A percentile compares a stretch with the other conserved stretches of the same genome.
These are phyloP conservation scores for Xanthorhoe designata DNA, from an alignment of 2,888 invertebrate genomes.

Conservation along the genomic window DNA sequence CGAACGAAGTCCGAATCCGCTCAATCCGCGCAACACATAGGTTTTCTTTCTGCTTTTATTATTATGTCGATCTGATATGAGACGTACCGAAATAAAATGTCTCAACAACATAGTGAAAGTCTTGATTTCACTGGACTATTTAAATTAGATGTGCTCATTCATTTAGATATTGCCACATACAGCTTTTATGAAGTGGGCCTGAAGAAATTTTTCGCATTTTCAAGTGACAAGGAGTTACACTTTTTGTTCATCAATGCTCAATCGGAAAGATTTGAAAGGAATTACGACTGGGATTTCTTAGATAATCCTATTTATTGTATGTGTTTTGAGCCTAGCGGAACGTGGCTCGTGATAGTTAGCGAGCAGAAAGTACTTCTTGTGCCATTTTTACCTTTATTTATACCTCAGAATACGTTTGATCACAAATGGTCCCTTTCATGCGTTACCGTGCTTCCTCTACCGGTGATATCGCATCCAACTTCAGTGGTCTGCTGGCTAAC, in stretches of 20 bases:
- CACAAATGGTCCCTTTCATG: constrained; percentile 80
- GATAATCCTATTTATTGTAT: constrained; percentile 87
- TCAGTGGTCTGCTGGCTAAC: constrained; percentile 92
- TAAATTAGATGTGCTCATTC: constrained; percentile 76
- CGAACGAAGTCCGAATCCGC: too few relatives aligned
- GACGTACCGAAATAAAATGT: constrained; percentile 56
- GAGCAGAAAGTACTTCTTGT: constrained; percentile 80
- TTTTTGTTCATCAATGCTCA: constrained; percentile 74
- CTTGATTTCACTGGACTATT: constrained; percentile 80
- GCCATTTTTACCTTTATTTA: constrained; percentile 79
- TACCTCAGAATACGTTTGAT: constrained; percentile 76
- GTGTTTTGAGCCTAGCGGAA: constrained; percentile 94
- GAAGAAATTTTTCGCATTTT: constrained; percentile 76
- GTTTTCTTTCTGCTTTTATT: neutral
- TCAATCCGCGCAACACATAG: neutral
- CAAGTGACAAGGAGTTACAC: constrained; percentile 74
- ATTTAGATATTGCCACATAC: constrained; percentile 70
- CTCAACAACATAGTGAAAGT: constrained; percentile 66
- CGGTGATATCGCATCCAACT: constrained; percentile 80
- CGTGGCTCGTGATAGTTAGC: constrained; percentile 89
- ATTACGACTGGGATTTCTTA: constrained; percentile 79
- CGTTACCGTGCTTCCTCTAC: constrained; percentile 75
- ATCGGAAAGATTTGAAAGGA: constrained; percentile 69
- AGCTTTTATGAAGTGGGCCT: constrained; percentile 80
- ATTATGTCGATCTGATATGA: neutral